Conservation (phyloP, 1,140 invertebrate species). For the Papilio helenus region DNA sequence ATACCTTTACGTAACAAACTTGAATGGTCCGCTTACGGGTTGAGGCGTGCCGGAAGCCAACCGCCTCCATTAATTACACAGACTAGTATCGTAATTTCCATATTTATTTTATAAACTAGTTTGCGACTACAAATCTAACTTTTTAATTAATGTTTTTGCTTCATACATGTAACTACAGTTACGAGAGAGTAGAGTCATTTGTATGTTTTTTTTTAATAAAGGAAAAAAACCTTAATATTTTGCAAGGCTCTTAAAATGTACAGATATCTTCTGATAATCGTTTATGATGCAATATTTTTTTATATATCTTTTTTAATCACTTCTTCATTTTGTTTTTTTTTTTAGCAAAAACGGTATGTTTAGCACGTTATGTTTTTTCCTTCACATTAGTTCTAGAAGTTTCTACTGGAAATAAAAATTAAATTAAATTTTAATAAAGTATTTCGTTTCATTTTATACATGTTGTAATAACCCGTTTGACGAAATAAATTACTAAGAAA, state of each 20-base stretch:
- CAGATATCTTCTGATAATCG: too few relatives aligned
- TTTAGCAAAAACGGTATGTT: not conserved
- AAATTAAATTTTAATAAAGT: not conserved
- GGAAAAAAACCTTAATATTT: too few relatives aligned
- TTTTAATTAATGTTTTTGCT: slow-evolving; percentile 4
- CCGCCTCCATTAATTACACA: slow-evolving; percentile 23
- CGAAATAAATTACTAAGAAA: not conserved
- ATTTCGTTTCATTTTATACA: not conserved
- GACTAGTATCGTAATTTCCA: slow-evolving; percentile 1
- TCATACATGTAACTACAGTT: not conserved
- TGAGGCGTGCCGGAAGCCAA: slow-evolving; percentile 32
- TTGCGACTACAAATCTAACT: not conserved
- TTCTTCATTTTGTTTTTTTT: too few relatives aligned
- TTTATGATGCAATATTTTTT: too few relatives aligned
- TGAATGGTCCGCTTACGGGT: not conserved
- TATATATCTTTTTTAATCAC: not conserved
- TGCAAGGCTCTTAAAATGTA: too few relatives aligned
- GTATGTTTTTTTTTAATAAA: not conserved
- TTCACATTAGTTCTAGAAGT: not conserved
- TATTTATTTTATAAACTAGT: slow-evolving; percentile 1
- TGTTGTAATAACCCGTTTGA: slow-evolving; percentile 9
- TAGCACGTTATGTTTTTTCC: not conserved
- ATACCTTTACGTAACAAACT: slow-evolving; percentile 20
- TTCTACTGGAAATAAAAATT: not conserved
- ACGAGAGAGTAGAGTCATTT: not conserved